Evolutionary conservation across 2,888 invertebrate species (phyloP).

Genomic region (Ormia ochracea): DNA sequence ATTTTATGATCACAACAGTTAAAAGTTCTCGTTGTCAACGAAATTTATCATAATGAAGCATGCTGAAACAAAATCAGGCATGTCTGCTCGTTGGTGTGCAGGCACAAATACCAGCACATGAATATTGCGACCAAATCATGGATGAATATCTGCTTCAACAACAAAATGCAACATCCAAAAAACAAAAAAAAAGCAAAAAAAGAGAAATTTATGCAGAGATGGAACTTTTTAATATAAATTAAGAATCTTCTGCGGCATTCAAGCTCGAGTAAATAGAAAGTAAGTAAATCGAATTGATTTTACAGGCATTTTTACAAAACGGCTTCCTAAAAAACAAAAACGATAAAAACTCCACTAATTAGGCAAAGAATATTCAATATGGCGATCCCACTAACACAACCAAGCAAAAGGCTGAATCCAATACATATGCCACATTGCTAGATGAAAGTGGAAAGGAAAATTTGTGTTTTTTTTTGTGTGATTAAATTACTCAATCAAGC

Average conservation of each 20-base stretch:
- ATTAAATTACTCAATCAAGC: too few species aligned
- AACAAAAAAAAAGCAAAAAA: too few species aligned
- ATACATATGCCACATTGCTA: too few species aligned
- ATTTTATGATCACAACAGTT: constrained; percentile 45
- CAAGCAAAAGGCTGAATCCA: too few species aligned
- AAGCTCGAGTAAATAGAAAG: background rate
- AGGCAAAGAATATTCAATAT: too few species aligned
- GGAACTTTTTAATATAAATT: background rate
- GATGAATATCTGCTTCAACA: background rate
- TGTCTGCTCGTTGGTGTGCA: background rate
- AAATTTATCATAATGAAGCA: constrained; percentile 2
- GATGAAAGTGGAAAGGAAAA: too few species aligned
- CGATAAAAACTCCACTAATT: too few species aligned
- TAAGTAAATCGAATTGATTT: too few species aligned
- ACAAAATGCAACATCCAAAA: background rate
- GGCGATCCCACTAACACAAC: too few species aligned
- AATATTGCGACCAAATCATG: background rate
- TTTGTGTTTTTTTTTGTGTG: too few species aligned
- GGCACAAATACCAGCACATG: background rate
- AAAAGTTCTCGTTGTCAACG: constrained; percentile 40
- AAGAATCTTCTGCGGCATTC: background rate
- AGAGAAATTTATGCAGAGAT: background rate
- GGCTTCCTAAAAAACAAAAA: too few species aligned
- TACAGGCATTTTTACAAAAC: too few species aligned
- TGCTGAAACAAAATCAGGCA: constrained; percentile 3